phyloP scores from a whole-genome alignment of 2,888 invertebrate species.

The Lypha dubia region DNA sequence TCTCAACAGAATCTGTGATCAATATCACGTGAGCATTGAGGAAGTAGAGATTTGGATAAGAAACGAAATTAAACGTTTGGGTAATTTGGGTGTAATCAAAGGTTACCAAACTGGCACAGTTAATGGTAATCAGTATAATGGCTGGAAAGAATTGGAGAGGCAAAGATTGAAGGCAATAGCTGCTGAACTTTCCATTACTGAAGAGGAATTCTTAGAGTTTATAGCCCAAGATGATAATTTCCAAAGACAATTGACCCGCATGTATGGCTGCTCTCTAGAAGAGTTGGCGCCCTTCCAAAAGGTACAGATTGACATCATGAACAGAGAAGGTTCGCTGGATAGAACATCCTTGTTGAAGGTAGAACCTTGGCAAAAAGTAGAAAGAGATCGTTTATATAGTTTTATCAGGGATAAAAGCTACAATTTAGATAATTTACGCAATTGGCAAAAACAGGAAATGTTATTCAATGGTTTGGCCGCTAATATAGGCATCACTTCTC shows the following conservation, averaged over 20 bases:
- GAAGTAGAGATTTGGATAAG: constrained; percentile 78
- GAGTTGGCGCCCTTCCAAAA: constrained; percentile 78
- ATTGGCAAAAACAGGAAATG: constrained; percentile 79
- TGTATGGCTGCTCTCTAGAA: constrained; percentile 76
- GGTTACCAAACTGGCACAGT: constrained; percentile 32
- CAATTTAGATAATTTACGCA: constrained; percentile 75
- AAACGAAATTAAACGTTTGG: constrained; percentile 77
- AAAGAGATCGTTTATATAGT: constrained; percentile 81
- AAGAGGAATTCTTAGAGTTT: constrained; percentile 78
- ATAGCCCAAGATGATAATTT: constrained; percentile 76
- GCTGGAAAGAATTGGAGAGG: constrained; percentile 79
- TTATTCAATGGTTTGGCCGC: constrained; percentile 75
- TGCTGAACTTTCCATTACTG: constrained; percentile 77
- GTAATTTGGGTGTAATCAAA: constrained; percentile 76
- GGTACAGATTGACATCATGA: constrained; percentile 75
- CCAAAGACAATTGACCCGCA: constrained; percentile 76
- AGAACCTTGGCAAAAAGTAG: constrained; percentile 78
- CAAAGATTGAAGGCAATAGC: constrained; percentile 78
- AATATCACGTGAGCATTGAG: constrained; percentile 77
- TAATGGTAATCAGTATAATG: constrained; percentile 57
- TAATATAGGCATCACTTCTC: constrained; percentile 75
- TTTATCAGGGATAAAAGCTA: constrained; percentile 80
- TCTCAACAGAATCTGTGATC: constrained; percentile 74
- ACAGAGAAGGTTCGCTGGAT: constrained; percentile 77
- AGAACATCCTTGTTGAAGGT: constrained; percentile 76